Percentiles rank a stretch among this genome's conserved stretches.
Evolutionary conservation across 53 echinoderm and acorn worm genomes (phyloP).

Genomic region (Astropecten irregularis): DNA sequence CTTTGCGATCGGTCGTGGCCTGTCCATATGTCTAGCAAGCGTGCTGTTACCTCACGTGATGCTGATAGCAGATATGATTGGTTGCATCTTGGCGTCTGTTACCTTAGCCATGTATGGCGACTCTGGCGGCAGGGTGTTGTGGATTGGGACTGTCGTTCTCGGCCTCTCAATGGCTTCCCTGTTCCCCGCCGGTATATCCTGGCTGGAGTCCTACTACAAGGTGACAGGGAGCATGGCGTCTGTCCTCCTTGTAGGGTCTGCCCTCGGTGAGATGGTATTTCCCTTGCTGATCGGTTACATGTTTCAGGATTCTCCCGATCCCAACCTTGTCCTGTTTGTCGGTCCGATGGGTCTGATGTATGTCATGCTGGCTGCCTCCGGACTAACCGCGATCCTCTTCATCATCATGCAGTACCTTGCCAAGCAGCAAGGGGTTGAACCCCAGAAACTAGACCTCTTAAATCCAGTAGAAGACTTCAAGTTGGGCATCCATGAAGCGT

Average conservation of each 20-base stretch:
- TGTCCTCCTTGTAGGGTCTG: slow-evolving; percentile 73
- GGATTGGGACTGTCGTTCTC: slow-evolving; percentile 71
- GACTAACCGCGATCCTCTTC: slow-evolving; percentile 54
- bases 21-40: slow-evolving; percentile 85
- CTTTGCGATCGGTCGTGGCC: slow-evolving; percentile 78
- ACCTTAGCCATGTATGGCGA: slow-evolving; percentile 56
- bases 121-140: slow-evolving; percentile 37
- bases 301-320: slow-evolving; percentile 2
- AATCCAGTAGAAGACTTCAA: slow-evolving; percentile 58
- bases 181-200: slow-evolving; percentile 89
- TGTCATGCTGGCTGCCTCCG: slow-evolving; percentile 58
- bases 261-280: slow-evolving; percentile 88
- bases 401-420: slow-evolving; percentile 63
- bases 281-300: slow-evolving; percentile 74
- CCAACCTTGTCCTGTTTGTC: neutral
- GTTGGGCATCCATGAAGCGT: slow-evolving; percentile 44
- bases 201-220: slow-evolving; percentile 80
- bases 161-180: slow-evolving; percentile 93
- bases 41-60: slow-evolving; percentile 67
- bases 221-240: slow-evolving; percentile 82
- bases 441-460: neutral
- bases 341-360: slow-evolving; percentile 82
- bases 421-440: slow-evolving; percentile 45
- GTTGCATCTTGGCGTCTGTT: slow-evolving; percentile 60
- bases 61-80: slow-evolving; percentile 67